Base-by-base conservation (phyloP, 2,797 vertebrate species). In the Phoeniculus purpureus region DNA sequence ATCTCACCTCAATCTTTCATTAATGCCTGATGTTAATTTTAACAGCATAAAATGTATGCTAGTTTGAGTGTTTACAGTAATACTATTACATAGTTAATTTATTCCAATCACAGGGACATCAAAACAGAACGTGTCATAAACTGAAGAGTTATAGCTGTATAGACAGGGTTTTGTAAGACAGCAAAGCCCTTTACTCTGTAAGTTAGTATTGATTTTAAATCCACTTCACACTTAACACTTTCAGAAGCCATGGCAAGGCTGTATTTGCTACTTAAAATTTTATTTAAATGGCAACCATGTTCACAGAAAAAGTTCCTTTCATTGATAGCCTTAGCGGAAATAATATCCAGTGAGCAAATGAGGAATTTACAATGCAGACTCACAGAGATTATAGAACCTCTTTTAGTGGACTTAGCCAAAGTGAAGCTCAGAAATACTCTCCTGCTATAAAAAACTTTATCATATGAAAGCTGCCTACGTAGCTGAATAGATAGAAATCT, bases 401-500 rank as follows among this genome's bases (percentile, higher is more conserved):
- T 95, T 91, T 86, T 77, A 86, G 90, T 55, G 47, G 61, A 80
- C 74, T 90, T 91, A 76, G 47, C 54, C 43, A 77, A 88, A 91
- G 85, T 79, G 91, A 91, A 88, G 50, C 55, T 84, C 91, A 81
- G 81, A 40, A 91, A 74, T 77, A 80, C 18, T 73, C n/a, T 52
- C 26, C 61, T 87, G 58, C 32, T 23, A 65, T 83, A 96, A 93
- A 94, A 94, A 94, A 83, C 47, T 88, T 88, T 52, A 85, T 65
- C 3, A 4, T 58, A 50, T 67, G 74, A 92, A 95, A 93, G 55
- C 58, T 93, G 55, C 67, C 66, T 64, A 71, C 0, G 0, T 79
- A 92, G 54, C 50, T 74, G 85, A 92, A 81, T 67, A 92, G 83
- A 86, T 82, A 65, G 67, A 87, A 95, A 92, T 90, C 54, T 88